phyloP scores from a whole-genome alignment of 2,888 invertebrate species.

The Agrotis puta region DNA sequence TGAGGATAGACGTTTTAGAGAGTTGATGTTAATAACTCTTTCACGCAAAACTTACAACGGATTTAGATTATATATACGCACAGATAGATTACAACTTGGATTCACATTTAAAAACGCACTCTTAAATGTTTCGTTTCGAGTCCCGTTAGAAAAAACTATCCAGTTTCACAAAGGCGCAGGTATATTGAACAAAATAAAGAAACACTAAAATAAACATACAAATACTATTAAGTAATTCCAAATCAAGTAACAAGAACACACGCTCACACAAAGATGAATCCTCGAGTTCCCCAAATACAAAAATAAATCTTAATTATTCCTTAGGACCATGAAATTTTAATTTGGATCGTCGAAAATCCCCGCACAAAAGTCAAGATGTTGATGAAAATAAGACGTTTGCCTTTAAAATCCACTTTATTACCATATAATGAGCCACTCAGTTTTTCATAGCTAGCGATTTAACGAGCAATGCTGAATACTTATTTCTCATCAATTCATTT shows the following conservation, averaged over 20 bases:
- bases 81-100: too few species aligned
- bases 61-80: too few species aligned
- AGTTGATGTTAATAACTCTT: too few species aligned
- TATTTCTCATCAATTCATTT: conserved; percentile 65
- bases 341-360: conserved; percentile 58
- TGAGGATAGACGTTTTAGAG: too few species aligned
- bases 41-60: too few species aligned
- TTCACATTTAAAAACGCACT: too few species aligned
- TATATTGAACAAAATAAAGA: too few species aligned
- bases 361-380: conserved; percentile 63
- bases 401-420: conserved; percentile 67
- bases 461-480: conserved; percentile 58
- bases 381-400: conserved; percentile 66
- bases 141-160: too few species aligned
- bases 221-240: too few species aligned
- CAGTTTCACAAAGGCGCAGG: too few species aligned
- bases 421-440: conserved; percentile 67
- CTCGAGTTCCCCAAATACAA: conserved; percentile 43
- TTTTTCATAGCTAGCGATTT: conserved; percentile 64
- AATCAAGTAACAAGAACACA: background rate
- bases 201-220: too few species aligned
- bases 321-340: conserved; percentile 60
- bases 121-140: too few species aligned
- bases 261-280: conserved; percentile 11
- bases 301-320: conserved; percentile 55